Base-by-base conservation (phyloP, 2,113 vertebrate species). In the Promerops cafer region DNA sequence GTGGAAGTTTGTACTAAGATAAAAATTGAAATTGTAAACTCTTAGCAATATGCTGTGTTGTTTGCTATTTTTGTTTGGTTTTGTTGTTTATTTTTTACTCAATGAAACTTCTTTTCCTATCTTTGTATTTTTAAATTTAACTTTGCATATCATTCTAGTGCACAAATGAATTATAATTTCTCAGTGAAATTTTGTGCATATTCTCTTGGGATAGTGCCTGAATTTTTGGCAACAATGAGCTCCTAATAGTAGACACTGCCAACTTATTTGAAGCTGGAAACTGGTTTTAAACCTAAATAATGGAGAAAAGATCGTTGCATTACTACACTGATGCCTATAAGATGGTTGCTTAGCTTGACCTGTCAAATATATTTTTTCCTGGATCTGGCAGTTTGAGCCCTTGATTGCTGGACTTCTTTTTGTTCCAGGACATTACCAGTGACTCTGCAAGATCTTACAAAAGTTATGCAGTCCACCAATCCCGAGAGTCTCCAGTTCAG, bases 361-460 rank as follows among this genome's bases (percentile, higher is more conserved):
- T 65, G 26, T 9, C 57, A 56, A 76, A 76, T 47, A 17, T 0
- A 8, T 50, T 59, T 14, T 59, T 80, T 71, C 49, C 40, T 71
- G 23, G 23, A 69, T 23, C 19, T 65, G 40, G 5, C 19, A 82
- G 30, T 37, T 68, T 0, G 0, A 47, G 49, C 21, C 9, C 7
- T 88, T 49, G 17, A 22, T 69, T 80, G 30, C 54, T 75, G 66
- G 14, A 31, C 13, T 79, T 68, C 13, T 65, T 76, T 97, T 39
- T 96, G 39, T 94, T 96, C 92, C 95, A 99, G 99, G 93, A 98
- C 93, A 72, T 97, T 98, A 17, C 99, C 99, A 7, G 98, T 99
- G 90, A 99, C 98, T 49, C 97, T 99, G 71, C 92, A 97, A 87
- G 99, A 99, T 97, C 98, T 99, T 80, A 85, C 98, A 92, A 97